phyloP scores from a whole-genome alignment of 2,888 invertebrate genomes.

The Aphidoletes aphidimyza region DNA sequence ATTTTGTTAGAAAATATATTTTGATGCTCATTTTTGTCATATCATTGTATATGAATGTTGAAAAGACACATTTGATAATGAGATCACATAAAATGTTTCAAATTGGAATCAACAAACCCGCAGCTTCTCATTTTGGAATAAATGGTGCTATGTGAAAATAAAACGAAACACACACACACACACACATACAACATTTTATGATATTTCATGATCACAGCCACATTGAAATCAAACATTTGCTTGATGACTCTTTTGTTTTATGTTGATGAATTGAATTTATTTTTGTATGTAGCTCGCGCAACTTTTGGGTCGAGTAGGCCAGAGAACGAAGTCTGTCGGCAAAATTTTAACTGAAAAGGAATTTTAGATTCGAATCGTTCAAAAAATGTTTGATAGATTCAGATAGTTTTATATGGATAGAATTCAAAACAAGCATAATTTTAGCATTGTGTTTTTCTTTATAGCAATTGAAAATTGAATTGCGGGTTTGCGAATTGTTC shows the following conservation, averaged over 20 bases:
- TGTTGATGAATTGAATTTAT: neutral
- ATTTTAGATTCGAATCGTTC: neutral
- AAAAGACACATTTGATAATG: neutral
- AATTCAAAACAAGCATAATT: no score
- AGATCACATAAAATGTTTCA: conserved; percentile 42
- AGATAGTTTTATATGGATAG: no score
- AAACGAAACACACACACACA: neutral
- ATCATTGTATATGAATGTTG: neutral
- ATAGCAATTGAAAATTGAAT: neutral
- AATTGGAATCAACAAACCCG: no score
- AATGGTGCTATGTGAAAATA: no score
- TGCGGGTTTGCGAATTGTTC: neutral
- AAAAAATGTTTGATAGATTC: no score
- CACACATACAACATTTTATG: neutral
- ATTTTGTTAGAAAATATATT: neutral
- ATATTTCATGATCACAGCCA: conserved; percentile 1
- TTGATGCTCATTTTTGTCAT: conserved; percentile 4
- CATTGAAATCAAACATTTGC: neutral
- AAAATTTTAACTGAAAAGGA: neutral
- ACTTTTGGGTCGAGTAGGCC: conserved; percentile 3
- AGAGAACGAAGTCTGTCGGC: neutral
- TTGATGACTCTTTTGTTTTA: neutral
- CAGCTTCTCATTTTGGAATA: no score
- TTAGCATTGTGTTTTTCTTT: neutral
- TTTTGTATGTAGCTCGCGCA: conserved; percentile 18